Evolutionary conservation across 2,797 vertebrate genomes (phyloP).

Genomic region (Sebastes wilsoni): DNA sequence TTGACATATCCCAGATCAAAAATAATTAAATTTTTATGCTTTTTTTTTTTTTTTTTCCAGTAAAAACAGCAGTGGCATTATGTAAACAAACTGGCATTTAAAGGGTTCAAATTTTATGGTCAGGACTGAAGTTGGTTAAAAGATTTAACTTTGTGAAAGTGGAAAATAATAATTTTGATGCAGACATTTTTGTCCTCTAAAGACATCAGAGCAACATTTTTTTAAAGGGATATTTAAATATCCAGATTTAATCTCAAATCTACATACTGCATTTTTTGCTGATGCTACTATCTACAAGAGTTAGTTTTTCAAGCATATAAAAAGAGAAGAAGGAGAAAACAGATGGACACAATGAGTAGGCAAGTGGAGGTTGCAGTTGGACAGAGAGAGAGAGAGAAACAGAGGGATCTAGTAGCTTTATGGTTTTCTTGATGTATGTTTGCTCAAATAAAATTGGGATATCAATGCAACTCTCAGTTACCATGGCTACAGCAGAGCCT

Average conservation of each 20-base stretch:
- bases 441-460: slow-evolving; percentile 54
- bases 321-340: background rate
- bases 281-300: background rate
- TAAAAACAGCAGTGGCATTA: background rate
- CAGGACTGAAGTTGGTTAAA: background rate
- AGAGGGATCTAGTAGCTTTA: slow-evolving; percentile 17
- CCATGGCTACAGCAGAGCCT: slow-evolving; percentile 68
- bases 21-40: too few species aligned
- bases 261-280: background rate
- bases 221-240: background rate
- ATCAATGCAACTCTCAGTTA: slow-evolving; percentile 63
- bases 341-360: background rate
- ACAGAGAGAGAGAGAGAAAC: background rate
- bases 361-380: background rate
- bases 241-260: background rate
- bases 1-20: too few species aligned
- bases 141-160: background rate
- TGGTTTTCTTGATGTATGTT: slow-evolving; percentile 53
- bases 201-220: background rate
- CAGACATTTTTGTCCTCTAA: background rate
- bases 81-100: background rate
- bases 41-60: too few species aligned
- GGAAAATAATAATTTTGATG: background rate
- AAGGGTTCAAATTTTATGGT: background rate
- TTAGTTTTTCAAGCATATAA: background rate